Evolutionary conservation across 1,140 invertebrate genomes (phyloP), one percentile per base, ranked within the genome.

Genomic region (Brachystomella parvula): DNA sequence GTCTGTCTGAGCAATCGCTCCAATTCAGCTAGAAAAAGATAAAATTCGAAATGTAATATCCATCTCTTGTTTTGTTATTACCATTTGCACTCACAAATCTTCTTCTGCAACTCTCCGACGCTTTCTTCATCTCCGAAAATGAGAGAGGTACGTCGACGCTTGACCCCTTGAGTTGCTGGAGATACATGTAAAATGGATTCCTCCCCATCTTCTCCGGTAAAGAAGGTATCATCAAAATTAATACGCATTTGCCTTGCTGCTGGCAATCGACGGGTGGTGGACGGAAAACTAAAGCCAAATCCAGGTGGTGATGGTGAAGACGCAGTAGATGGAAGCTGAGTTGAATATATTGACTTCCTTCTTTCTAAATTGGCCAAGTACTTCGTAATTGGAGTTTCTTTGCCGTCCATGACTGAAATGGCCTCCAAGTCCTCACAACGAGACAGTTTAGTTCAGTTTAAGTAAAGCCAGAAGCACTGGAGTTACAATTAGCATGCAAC

Each of bases 181-280:
- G 68, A 67, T 32, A 68, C 47, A 28, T 60, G 39, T 9, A 72
- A 47, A 6, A 70, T 19, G 2, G 71, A 70, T 30, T 47, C 35
- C 12, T 72, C 68, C 2, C 57, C 35, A 29, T 39, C 28, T n/a
- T n/a, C n/a, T n/a, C 47, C 30, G n/a, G 44, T 21, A 17, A 63
- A 63, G 39, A 64, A 70, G 24, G 71, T 65, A 12, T 69, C 67
- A 59, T 71, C 69, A 64, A 72, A 72, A 47, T 61, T 61, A 39
- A 72, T 32, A 26, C 47, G 67, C 39, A 58, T 39, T n/a, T 49
- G 30, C n/a, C 3, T 66, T 9, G 28, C 31, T 17, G 56, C 3
- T 59, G 15, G 6, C 60, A 24, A n/a, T 59, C 32, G 3, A 3
- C 35, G 2, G 30, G 15, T 3, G 28, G n/a, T 28, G 39, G 35